These are phyloP conservation scores for Leptobrachium ailaonicum DNA, from an alignment of 2,113 vertebrate species.

Conservation along the genomic window DNA sequence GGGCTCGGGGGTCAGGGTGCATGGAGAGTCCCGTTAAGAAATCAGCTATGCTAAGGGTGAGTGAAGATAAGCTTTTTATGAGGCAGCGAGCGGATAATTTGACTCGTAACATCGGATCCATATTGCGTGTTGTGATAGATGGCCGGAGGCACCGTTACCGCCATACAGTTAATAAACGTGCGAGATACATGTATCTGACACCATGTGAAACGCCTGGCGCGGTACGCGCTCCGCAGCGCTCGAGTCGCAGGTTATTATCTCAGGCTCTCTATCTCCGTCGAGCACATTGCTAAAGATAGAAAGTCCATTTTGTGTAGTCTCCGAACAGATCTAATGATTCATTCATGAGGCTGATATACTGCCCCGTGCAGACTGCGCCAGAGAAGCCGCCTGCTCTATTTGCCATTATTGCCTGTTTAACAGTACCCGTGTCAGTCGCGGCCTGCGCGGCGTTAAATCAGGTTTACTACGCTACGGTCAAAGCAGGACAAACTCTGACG, in stretches of 20 bases:
- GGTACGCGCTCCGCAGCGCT: not conserved
- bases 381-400: not conserved
- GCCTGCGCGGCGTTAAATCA: not conserved
- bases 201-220: not conserved
- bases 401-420: not conserved
- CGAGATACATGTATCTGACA: not conserved
- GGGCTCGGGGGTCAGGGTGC: too few species aligned
- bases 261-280: not conserved
- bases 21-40: not conserved
- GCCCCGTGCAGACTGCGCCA: not conserved
- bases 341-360: conserved; percentile 22
- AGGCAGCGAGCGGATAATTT: not conserved
- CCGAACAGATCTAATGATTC: conserved; percentile 26
- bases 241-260: not conserved
- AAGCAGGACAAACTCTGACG: not conserved
- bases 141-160: not conserved
- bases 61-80: not conserved
- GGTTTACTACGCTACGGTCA: not conserved
- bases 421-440: not conserved
- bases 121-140: not conserved
- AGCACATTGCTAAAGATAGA: conserved; percentile 24
- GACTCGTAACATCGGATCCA: not conserved
- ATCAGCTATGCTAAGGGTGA: not conserved
- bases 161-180: not conserved
- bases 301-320: conserved; percentile 19